Conservation (phyloP, 2,888 invertebrate genomes). For the Rotaria socialis region DNA sequence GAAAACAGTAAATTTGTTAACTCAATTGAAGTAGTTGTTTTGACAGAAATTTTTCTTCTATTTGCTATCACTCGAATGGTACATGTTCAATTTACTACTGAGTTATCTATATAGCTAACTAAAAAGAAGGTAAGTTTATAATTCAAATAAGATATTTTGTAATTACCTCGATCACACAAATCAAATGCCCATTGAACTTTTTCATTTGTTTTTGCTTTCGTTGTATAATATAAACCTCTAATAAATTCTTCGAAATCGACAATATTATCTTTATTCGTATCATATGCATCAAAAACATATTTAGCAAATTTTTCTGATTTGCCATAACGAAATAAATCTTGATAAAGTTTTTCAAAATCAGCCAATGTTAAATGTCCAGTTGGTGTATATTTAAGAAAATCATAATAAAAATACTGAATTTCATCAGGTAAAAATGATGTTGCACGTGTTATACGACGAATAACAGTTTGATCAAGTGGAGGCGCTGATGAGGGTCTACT, state of each 20-base stretch:
- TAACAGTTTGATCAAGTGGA: background rate
- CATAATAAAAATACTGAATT: slow-evolving; percentile 33
- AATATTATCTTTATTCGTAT: background rate
- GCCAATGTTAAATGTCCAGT: background rate
- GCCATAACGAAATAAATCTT: background rate
- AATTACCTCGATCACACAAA: slow-evolving; percentile 26
- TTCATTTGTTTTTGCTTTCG: background rate
- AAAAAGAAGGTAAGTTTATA: too few species aligned
- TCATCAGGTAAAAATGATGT: slow-evolving; percentile 20
- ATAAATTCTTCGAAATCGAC: slow-evolving; percentile 35
- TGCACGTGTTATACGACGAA: background rate
- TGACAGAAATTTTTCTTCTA: too few species aligned
- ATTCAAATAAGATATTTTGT: background rate
- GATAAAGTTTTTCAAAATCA: slow-evolving; percentile 29
- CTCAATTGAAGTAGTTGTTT: too few species aligned
- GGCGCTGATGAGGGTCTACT: background rate
- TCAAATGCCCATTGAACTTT: slow-evolving; percentile 33
- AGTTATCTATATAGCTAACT: too few species aligned
- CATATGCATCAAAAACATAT: slow-evolving; percentile 10
- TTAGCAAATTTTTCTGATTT: background rate
- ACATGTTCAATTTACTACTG: too few species aligned
- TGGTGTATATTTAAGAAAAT: slow-evolving; percentile 20
- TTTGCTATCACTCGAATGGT: too few species aligned
- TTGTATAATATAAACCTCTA: background rate
- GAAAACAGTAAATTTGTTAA: too few species aligned